Evolutionary conservation across 2,113 vertebrate species (phyloP), one percentile per base, ranked within the genome.

Genomic region (Pseudopodoces humilis): DNA sequence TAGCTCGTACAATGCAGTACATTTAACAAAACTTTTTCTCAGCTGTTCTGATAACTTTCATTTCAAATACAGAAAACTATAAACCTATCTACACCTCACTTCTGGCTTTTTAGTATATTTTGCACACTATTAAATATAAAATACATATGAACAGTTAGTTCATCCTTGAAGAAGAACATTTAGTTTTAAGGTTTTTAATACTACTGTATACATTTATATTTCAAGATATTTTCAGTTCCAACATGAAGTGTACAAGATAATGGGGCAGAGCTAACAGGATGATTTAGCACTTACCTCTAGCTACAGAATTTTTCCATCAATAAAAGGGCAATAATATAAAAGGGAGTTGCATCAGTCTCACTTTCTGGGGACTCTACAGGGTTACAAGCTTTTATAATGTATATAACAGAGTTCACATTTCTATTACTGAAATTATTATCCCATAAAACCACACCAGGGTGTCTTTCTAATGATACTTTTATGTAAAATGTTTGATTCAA

Each of bases 141-240:
- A 62, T 93, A 39, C 24, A 62, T 65, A 87, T 31, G 83, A 96
- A 79, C 50, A 86, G 58, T 89, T 96, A 88, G 68, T 87, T 96
- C 89, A 96, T 93, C 87, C 94, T 97, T 97, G 96, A 97, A 95
- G 91, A 97, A 97, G 83, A 15, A 64, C 72, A 92, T 53, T 82
- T 64, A 97, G 52, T 95, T 95, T 95, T 82, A 96, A 96, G 88
- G 76, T 49, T 95, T 97, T 97, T 95, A 95, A 96, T 83, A 53
- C 12, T 78, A 74, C 27, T 79, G 27, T 84, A 95, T 97, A 96
- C 95, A 96, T 97, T 94, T 90, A 31, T 92, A 84, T 96, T 96
- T 95, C 44, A 94, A 96, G 35, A 41, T 63, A 93, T 97, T 95
- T 97, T 92, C 67, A 87, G 35, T 96, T 96, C 74, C 80, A 89